Percentiles rank a stretch among this genome's conserved stretches.
Evolutionary conservation across 2,888 invertebrate genomes (phyloP).

Genomic region (Galerucella nymphaeae): DNA sequence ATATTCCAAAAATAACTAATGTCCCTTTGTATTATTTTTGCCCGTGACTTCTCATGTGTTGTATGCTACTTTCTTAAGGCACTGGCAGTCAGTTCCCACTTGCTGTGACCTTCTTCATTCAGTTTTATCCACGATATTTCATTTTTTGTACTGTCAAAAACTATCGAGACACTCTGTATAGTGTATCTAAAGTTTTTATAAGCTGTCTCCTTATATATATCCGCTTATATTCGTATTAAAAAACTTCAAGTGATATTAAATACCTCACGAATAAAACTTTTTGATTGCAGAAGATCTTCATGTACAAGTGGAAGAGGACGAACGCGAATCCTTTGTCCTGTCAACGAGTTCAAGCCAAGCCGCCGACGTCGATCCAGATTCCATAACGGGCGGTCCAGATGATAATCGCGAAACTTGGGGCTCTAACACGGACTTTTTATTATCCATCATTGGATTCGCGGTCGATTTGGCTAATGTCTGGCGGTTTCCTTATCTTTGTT

Average conservation of each 20-base stretch:
- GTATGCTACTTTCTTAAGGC: too few species aligned
- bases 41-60: too few species aligned
- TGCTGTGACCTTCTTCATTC: too few species aligned
- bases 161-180: too few species aligned
- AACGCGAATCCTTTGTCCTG: slow-evolving; percentile 63
- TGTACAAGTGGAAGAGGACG: slow-evolving; percentile 65
- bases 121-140: too few species aligned
- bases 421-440: slow-evolving; percentile 82
- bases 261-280: background rate
- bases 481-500: slow-evolving; percentile 84
- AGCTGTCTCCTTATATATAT: too few species aligned
- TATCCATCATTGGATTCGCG: slow-evolving; percentile 87
- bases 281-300: slow-evolving; percentile 61
- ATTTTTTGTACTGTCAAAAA: too few species aligned
- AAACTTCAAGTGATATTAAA: background rate
- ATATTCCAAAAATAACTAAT: too few species aligned
- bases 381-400: slow-evolving; percentile 56
- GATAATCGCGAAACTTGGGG: slow-evolving; percentile 83
- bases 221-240: background rate
- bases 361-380: slow-evolving; percentile 61
- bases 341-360: slow-evolving; percentile 63
- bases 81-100: too few species aligned
- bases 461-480: slow-evolving; percentile 90
- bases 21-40: too few species aligned
- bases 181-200: too few species aligned